These are phyloP conservation scores for Brenthis ino DNA, from an alignment of 2,888 invertebrate genomes.

Conservation along the genomic window DNA sequence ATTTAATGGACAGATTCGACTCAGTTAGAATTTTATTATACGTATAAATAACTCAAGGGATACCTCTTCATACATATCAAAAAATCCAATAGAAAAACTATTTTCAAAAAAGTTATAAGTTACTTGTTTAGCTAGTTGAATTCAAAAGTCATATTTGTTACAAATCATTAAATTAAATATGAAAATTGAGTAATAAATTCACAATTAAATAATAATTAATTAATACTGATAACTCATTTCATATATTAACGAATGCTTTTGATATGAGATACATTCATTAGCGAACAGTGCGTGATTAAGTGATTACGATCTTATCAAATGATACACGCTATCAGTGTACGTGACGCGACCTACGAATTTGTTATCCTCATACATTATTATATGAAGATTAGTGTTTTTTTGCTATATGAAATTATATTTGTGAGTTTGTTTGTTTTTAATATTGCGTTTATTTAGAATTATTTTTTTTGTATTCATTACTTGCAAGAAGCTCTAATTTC, in stretches of 20 bases:
- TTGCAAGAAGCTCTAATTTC: no score
- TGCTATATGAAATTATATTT: not conserved
- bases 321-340: constrained; percentile 32
- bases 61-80: no score
- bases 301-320: constrained; percentile 27
- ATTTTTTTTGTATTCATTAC: no score
- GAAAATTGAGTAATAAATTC: no score
- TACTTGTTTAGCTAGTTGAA: no score
- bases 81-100: no score
- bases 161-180: no score
- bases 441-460: not conserved
- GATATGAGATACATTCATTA: constrained; percentile 8
- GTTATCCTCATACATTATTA: constrained; percentile 22
- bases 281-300: constrained; percentile 12
- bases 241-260: constrained; percentile 11
- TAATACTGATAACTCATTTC: constrained; percentile 1
- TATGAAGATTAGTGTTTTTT: constrained; percentile 10
- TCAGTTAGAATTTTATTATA: no score
- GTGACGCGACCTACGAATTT: constrained; percentile 30
- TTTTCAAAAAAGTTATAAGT: no score
- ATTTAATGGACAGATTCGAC: no score
- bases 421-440: not conserved
- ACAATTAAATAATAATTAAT: not conserved
- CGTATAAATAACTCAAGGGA: no score
- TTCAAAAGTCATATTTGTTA: no score